phyloP scores from a whole-genome alignment of 2,797 vertebrate genomes.

The Megalops cyprinoides region DNA sequence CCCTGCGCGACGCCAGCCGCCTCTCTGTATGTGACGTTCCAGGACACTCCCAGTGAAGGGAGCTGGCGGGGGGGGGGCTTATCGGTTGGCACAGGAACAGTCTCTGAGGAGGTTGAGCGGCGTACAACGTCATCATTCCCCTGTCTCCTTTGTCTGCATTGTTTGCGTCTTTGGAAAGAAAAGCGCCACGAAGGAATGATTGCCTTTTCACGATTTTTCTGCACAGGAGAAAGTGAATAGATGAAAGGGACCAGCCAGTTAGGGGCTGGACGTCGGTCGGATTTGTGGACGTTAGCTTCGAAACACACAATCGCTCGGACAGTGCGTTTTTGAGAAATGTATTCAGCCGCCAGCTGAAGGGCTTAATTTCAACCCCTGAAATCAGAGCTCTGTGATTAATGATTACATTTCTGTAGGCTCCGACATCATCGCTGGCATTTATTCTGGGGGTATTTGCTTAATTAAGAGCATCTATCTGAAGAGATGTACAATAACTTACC shows the following conservation, averaged over 20 bases:
- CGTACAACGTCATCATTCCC: neutral
- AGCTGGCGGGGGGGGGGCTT: neutral
- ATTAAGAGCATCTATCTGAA: constrained; percentile 30
- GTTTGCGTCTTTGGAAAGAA: neutral
- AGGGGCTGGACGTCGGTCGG: neutral
- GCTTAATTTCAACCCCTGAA: neutral
- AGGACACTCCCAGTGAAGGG: constrained; percentile 14
- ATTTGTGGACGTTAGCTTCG: neutral
- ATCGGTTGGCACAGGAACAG: constrained; percentile 19
- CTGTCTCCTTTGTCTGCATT: constrained; percentile 4
- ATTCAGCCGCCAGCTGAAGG: neutral
- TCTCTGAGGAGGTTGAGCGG: neutral
- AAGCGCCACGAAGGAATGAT: neutral
- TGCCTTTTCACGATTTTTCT: neutral
- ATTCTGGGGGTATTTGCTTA: constrained; percentile 32
- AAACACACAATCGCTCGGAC: neutral
- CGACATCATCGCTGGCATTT: constrained; percentile 4
- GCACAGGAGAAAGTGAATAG: neutral
- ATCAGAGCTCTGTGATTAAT: neutral
- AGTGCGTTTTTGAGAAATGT: neutral
- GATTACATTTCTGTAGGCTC: constrained; percentile 8
- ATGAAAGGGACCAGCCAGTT: neutral
- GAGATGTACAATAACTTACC: constrained; percentile 25
- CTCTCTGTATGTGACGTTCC: constrained; percentile 5
- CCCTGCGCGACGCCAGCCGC: neutral